Evolutionary conservation across 2,797 vertebrate species (phyloP), one percentile per base, ranked within the genome.

Genomic region (Phrynocephalus guinanensis): DNA sequence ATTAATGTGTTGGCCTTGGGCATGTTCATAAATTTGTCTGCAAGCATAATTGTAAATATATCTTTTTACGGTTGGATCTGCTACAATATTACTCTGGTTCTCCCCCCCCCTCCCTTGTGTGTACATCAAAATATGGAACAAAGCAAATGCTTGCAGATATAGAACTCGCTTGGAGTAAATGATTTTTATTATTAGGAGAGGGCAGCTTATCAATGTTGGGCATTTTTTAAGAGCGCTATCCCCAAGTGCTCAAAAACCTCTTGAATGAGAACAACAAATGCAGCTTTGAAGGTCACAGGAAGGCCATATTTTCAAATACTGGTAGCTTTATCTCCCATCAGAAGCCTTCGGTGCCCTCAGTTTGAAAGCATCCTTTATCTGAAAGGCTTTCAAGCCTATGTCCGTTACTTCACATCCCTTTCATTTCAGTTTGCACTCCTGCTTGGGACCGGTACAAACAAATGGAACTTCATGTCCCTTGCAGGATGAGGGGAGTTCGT

Each of bases 31-130:
- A 93, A 96, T 92, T 92, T 94, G 92, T 93, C 94, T 87, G 88
- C 87, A 95, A 95, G 91, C 94, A 91, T 92, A 91, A 93, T 95
- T 96, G 89, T 95, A 90, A 95, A 79, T 88, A 88, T 84, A 80
- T 80, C 94, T 79, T 95, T 75, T 95, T 91, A 93, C 88, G 79
- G 85, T 93, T 94, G 92, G 92, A 94, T 95, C 93, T 90, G 92
- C 92, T 95, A 88, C 91, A 60, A 68, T 85, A 90, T 91, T 88
- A 83, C 88, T 18, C 86, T 90, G 80, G 83, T 26, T 67, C 78
- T 88, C 93, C 93, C 93, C 93, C 93, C 91, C 95, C 79, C 93
- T 95, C 91, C 92, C 80, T 90, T 44, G 22, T 93, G 86, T 88
- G 83, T 96, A 94, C 93, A 96, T 95, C 66, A 84, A 93, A 94